Evolutionary conservation across 2,888 invertebrate species (phyloP).

Genomic region (Eupithecia exiguata): DNA sequence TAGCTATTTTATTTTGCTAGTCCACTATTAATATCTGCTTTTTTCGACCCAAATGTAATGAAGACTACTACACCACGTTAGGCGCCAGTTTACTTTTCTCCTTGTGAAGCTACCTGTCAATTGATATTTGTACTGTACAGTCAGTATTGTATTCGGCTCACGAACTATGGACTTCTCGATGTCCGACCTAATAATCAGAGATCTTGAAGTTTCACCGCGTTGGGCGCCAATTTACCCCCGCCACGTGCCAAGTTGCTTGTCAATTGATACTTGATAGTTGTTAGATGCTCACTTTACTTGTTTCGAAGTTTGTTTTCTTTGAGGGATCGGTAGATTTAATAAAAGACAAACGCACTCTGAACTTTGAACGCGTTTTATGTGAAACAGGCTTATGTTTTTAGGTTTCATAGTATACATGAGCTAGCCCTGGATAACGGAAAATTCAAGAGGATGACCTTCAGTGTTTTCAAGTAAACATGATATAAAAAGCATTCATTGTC

Average conservation of each 20-base stretch:
- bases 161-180: conserved; percentile 1
- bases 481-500: not conserved
- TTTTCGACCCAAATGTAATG: not conserved
- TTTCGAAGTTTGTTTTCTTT: conserved; percentile 10
- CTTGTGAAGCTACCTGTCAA: not conserved
- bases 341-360: not conserved
- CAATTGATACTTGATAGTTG: conserved; percentile 17
- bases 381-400: not conserved
- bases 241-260: conserved; percentile 16
- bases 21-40: not conserved
- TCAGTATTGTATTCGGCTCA: conserved; percentile 8
- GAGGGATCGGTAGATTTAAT: not conserved
- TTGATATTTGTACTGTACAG: not conserved
- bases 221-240: conserved; percentile 23
- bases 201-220: conserved; percentile 15
- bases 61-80: not conserved
- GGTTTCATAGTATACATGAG: too few species aligned
- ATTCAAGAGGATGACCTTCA: too few species aligned
- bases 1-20: not conserved
- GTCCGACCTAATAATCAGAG: conserved; percentile 11
- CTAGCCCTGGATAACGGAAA: too few species aligned
- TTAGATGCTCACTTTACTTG: conserved; percentile 1
- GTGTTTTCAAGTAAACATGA: too few species aligned
- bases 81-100: not conserved
- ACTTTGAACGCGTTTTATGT: not conserved